Evolutionary conservation across 2,888 invertebrate genomes (phyloP).

Genomic region (Melanotus villosus): DNA sequence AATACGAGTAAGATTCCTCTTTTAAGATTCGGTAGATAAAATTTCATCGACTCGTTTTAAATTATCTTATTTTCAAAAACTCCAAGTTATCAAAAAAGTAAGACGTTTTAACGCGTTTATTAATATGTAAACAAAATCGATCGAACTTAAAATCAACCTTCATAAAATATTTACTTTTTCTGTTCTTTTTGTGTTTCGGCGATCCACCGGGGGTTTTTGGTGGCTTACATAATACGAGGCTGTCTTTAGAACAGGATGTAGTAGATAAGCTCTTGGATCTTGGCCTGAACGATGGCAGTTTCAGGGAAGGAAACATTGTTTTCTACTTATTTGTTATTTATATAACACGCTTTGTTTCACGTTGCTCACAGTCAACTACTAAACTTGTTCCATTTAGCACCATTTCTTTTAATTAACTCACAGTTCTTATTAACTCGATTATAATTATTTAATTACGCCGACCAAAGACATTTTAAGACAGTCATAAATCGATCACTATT

Average conservation of each 20-base stretch:
- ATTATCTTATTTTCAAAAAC: too few relatives aligned
- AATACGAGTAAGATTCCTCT: too few relatives aligned
- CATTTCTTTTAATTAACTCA: slow-evolving; percentile 6
- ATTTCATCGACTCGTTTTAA: too few relatives aligned
- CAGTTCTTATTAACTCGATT: slow-evolving; percentile 2
- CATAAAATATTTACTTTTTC: slow-evolving; percentile 61
- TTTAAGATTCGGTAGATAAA: too few relatives aligned
- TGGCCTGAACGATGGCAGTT: slow-evolving; percentile 70
- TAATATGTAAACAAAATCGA: too few relatives aligned
- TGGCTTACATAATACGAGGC: slow-evolving; percentile 71
- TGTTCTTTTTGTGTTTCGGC: slow-evolving; percentile 70
- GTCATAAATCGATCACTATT: not conserved
- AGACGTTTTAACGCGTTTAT: too few relatives aligned
- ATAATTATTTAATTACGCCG: slow-evolving; percentile 32
- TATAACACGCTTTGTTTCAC: slow-evolving; percentile 5
- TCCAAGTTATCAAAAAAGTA: too few relatives aligned
- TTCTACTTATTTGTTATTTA: slow-evolving; percentile 18
- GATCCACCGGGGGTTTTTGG: slow-evolving; percentile 72
- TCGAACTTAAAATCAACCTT: not conserved
- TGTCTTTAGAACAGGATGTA: slow-evolving; percentile 59
- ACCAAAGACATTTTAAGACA: not conserved
- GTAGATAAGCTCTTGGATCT: slow-evolving; percentile 71
- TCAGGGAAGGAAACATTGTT: slow-evolving; percentile 73
- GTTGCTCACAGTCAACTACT: not conserved
- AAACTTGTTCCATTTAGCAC: too few relatives aligned